A percentile compares a stretch with the other conserved stretches of the same genome.
Evolutionary conservation across 2,888 invertebrate genomes (phyloP).

Genomic region (Nomada ruficornis): DNA sequence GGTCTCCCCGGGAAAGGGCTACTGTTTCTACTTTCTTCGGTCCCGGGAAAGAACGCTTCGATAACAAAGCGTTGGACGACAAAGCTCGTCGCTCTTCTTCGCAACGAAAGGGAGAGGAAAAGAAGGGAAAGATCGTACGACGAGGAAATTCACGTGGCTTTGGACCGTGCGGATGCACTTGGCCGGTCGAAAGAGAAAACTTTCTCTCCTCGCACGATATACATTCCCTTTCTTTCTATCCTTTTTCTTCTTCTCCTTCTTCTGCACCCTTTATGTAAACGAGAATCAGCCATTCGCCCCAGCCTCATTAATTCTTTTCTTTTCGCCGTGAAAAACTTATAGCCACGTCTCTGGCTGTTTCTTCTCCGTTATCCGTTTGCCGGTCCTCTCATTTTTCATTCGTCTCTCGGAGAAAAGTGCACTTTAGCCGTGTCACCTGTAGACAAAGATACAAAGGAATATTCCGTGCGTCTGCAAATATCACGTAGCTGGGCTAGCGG

Average conservation of each 20-base stretch:
- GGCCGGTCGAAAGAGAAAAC: conserved; percentile 48
- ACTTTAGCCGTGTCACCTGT: conserved; percentile 68
- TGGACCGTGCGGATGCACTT: conserved; percentile 47
- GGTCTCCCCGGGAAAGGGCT: no score
- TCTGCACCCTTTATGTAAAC: neutral
- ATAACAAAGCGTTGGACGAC: conserved; percentile 56
- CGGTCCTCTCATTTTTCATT: conserved; percentile 67
- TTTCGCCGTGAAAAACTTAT: conserved; percentile 32
- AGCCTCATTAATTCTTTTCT: conserved; percentile 62
- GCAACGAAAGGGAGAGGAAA: conserved; percentile 11
- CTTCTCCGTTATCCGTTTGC: conserved; percentile 34
- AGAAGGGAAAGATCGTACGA: neutral
- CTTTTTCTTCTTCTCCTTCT: neutral
- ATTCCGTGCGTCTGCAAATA: conserved; percentile 65
- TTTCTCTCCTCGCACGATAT: conserved; percentile 46
- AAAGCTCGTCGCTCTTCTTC: conserved; percentile 35
- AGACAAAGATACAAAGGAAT: conserved; percentile 73
- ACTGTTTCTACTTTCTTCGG: neutral
- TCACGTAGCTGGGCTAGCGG: conserved; percentile 61
- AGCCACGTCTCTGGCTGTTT: conserved; percentile 30
- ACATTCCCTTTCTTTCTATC: neutral
- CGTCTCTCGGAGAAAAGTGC: conserved; percentile 67
- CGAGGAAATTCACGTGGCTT: conserved; percentile 54
- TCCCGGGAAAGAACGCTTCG: conserved; percentile 55
- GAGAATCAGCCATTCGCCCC: conserved; percentile 58